Evolutionary conservation across 2,888 invertebrate genomes (phyloP).

Genomic region (Dolichomitus sp.): DNA sequence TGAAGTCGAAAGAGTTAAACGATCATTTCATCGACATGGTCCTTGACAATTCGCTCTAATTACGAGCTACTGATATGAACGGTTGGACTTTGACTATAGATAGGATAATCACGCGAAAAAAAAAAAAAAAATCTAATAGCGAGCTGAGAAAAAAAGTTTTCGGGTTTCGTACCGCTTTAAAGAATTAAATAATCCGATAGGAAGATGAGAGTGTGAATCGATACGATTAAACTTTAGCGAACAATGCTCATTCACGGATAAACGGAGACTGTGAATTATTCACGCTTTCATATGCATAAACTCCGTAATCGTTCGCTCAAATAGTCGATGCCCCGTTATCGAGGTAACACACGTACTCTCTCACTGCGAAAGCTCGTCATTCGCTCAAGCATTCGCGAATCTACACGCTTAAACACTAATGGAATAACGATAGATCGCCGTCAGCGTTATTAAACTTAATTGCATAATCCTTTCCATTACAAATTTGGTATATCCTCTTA

Average conservation of each 20-base stretch:
- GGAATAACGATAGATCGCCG: conserved; percentile 73
- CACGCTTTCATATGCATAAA: conserved; percentile 3
- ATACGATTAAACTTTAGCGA: conserved; percentile 4
- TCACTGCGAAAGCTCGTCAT: conserved; percentile 15
- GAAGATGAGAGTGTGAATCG: conserved; percentile 41
- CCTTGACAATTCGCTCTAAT: conserved; percentile 22
- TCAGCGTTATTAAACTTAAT: conserved; percentile 71
- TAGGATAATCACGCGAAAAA: conserved; percentile 38
- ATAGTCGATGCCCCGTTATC: conserved; percentile 31
- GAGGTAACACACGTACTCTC: background rate
- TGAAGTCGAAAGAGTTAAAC: conserved; percentile 7
- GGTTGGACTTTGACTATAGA: conserved; percentile 63
- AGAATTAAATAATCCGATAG: conserved; percentile 24
- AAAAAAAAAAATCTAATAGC: conserved; percentile 23
- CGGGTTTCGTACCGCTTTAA: background rate
- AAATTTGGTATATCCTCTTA: conserved; percentile 80
- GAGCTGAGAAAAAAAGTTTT: background rate
- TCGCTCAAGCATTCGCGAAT: conserved; percentile 46
- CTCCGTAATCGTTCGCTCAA: background rate
- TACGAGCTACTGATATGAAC: conserved; percentile 65
- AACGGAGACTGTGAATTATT: background rate
- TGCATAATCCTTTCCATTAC: conserved; percentile 72
- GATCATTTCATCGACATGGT: conserved; percentile 15
- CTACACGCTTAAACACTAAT: conserved; percentile 69
- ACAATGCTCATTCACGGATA: background rate